Percentiles rank a stretch among this genome's conserved stretches.
Conservation (phyloP, 2,113 vertebrate species). For the Pelmatolapia mariae region DNA sequence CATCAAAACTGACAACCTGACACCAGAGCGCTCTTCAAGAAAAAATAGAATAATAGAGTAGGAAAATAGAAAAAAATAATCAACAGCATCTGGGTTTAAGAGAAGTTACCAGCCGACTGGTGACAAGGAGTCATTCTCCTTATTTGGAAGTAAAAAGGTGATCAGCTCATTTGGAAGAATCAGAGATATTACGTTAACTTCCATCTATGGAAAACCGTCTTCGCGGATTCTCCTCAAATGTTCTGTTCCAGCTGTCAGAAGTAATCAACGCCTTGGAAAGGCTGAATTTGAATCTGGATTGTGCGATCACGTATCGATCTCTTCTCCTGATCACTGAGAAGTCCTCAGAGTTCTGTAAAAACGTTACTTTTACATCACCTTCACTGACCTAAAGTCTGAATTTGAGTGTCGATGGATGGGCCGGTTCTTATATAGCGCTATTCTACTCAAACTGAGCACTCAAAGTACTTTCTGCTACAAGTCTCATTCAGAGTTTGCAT, state of each 20-base stretch:
- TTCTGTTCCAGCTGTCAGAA: neutral
- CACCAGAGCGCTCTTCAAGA: neutral
- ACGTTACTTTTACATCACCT: neutral
- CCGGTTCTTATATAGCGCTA: neutral
- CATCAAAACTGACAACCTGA: neutral
- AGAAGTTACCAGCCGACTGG: neutral
- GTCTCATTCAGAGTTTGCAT: neutral
- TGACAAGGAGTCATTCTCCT: neutral
- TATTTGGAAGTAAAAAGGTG: neutral
- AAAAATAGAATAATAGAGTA: neutral
- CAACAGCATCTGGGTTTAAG: neutral
- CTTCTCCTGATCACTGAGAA: neutral
- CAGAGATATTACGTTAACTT: neutral
- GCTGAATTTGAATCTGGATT: neutral
- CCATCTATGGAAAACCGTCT: neutral
- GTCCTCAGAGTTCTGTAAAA: neutral
- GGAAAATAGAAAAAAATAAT: neutral
- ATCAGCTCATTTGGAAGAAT: neutral
- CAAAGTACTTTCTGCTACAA: neutral
- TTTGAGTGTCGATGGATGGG: neutral
- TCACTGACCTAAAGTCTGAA: neutral
- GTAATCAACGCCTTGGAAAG: fast-evolving
- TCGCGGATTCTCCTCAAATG: fast-evolving
- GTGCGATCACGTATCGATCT: neutral
- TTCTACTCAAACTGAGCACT: neutral